Evolutionary conservation across 2,888 invertebrate genomes (phyloP), one percentile per base, ranked within the genome.

Genomic region (Dromius quadrimaculatus): DNA sequence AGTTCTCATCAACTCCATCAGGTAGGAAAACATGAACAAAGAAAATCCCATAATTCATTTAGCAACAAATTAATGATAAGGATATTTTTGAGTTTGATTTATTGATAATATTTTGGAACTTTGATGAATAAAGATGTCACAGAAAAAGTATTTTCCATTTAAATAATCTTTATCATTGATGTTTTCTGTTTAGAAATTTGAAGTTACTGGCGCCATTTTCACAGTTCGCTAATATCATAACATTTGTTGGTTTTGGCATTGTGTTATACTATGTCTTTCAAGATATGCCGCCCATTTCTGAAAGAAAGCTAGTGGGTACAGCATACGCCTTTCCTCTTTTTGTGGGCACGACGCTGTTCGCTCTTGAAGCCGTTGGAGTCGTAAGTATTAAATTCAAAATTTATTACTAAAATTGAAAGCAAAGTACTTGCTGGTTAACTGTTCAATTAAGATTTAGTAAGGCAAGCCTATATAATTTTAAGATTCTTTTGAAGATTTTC

Each of bases 321-420:
- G 79, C 90, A 1, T 82, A 85, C 28, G 87, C 89, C 65, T 91
- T 95, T 77, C 98, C 98, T 0, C 85, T 98, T 1, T 98, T 94
- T 84, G 97, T 98, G 80, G 97, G 98, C 38, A 98, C 97, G 0
- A 97, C 96, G 0, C 86, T 98, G 57, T 98, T 97, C 81, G 95
- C 98, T 0, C 88, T 98, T 76, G 98, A 98, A 85, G 97, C 97
- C 64, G 97, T 98, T 75, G 93, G 93, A 62, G 92, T 93, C 82
- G 93, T 94, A 81, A 87, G 90, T 86, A 74, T 17, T 38, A 41
- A 38, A 3, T 38, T 38, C 11, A 38, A 13, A 38, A 11, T 13
- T n/a, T 13, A 11, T 15, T 28, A 28, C 8, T 3, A 28, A 3
- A 28, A 28, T 8, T 3, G 4, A 8, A 3, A 28, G 8, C 8